phyloP scores from a whole-genome alignment of 2,797 vertebrate species.

The Dryobates pubescens region DNA sequence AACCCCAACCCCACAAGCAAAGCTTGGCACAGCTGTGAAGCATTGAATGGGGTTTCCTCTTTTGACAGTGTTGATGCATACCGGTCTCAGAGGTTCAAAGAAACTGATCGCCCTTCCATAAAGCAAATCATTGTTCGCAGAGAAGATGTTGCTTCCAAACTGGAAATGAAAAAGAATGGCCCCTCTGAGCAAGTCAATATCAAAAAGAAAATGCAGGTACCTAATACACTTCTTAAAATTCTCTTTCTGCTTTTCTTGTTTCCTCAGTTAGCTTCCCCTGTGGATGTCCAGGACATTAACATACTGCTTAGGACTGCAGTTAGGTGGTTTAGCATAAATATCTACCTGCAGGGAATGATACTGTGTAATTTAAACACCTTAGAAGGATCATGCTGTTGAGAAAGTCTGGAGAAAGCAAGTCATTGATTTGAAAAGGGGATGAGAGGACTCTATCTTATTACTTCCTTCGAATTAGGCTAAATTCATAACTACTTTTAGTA shows the following conservation, averaged over 20 bases:
- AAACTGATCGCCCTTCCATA: conserved; percentile 84
- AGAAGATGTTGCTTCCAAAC: conserved; percentile 84
- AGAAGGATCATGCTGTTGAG: not conserved
- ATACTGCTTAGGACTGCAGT: not conserved
- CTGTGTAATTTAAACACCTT: not conserved
- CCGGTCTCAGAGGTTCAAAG: conserved; percentile 91
- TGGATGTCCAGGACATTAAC: not conserved
- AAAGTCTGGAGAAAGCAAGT: not conserved
- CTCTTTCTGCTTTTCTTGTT: not conserved
- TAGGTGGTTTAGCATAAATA: not conserved
- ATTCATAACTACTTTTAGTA: not conserved
- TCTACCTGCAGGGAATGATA: not conserved
- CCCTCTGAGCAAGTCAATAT: conserved; percentile 79
- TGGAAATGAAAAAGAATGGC: conserved; percentile 76
- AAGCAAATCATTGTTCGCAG: conserved; percentile 92
- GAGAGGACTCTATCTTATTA: not conserved
- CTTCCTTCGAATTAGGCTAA: not conserved
- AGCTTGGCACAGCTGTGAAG: not conserved
- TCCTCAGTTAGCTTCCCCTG: not conserved
- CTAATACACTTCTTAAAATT: not conserved
- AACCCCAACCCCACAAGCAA: no score
- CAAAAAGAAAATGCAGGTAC: conserved; percentile 94
- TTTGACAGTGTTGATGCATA: conserved; percentile 87
- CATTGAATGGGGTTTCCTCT: not conserved
- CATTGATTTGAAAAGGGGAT: not conserved